Conservation (phyloP, 2,888 invertebrate species). For the Congeria kusceri region DNA sequence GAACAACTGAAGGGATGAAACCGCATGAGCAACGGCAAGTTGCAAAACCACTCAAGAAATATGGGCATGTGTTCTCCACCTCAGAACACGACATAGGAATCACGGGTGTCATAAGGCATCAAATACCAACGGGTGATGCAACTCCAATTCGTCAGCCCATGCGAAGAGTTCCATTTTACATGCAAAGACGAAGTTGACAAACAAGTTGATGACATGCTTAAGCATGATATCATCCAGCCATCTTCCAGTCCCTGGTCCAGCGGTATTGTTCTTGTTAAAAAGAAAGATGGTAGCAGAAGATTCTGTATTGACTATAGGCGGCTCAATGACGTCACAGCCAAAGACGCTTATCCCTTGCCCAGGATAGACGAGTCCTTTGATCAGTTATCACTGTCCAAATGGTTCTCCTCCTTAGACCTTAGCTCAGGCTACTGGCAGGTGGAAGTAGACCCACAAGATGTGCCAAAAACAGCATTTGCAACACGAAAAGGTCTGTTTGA, state of each 20-base stretch:
- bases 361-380: constrained; percentile 45
- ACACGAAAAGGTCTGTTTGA: neutral
- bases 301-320: constrained; percentile 48
- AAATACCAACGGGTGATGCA: constrained; percentile 17
- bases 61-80: constrained; percentile 13
- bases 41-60: constrained; percentile 2
- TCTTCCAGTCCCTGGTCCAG: constrained; percentile 49
- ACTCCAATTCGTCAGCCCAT: constrained; percentile 34
- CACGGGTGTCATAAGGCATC: constrained; percentile 17
- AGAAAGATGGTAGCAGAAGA: constrained; percentile 48
- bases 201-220: constrained; percentile 46
- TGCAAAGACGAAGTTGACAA: constrained; percentile 26
- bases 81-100: constrained; percentile 22
- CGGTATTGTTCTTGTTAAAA: constrained; percentile 40
- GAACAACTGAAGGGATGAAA: neutral
- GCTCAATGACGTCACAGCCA: constrained; percentile 26
- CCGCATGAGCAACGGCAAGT: neutral
- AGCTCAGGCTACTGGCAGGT: constrained; percentile 64
- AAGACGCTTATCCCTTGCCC: constrained; percentile 37
- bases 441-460: constrained; percentile 34
- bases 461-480: constrained; percentile 40
- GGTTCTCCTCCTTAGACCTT: constrained; percentile 61
- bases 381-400: constrained; percentile 29
- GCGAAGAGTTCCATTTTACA: constrained; percentile 30
- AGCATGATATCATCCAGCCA: constrained; percentile 31